phyloP scores from a whole-genome alignment of 2,888 invertebrate genomes.

The Endotricha flammealis region DNA sequence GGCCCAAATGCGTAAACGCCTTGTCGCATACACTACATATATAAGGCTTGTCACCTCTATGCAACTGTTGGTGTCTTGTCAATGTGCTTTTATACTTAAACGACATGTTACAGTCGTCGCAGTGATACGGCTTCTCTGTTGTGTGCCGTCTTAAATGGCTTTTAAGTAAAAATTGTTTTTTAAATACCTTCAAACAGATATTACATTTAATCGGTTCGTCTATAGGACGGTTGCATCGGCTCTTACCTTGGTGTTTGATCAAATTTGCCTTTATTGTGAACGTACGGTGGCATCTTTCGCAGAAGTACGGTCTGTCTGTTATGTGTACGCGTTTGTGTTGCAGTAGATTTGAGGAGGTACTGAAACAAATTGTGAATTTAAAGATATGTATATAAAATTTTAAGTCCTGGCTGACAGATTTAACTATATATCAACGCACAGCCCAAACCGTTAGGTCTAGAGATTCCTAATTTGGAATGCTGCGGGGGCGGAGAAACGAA shows the following conservation, averaged over 20 bases:
- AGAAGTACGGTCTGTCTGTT: constrained; percentile 7
- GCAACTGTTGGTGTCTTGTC: constrained; percentile 23
- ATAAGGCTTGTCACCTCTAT: background rate
- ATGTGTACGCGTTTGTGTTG: constrained; percentile 5
- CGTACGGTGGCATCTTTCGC: constrained; percentile 13
- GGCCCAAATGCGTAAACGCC: constrained; percentile 28
- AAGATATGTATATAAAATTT: no score
- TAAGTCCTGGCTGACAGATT: no score
- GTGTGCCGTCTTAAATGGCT: constrained; percentile 31
- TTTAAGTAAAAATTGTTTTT: constrained; percentile 26
- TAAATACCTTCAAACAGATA: constrained; percentile 29
- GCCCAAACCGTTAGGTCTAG: no score
- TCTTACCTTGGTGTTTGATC: constrained; percentile 22
- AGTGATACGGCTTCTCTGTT: constrained; percentile 25
- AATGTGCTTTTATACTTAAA: constrained; percentile 36
- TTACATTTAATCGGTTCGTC: constrained; percentile 23
- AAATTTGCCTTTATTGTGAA: constrained; percentile 11
- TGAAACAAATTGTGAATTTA: no score
- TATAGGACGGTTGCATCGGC: constrained; percentile 18
- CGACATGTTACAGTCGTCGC: constrained; percentile 27
- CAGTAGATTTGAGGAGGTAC: background rate
- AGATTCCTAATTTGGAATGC: no score
- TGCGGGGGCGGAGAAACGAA: no score
- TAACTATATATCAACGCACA: no score
- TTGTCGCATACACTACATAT: constrained; percentile 35